These are phyloP conservation scores for Uria aalge DNA, from an alignment of 2,113 vertebrate genomes.

Conservation along the genomic window DNA sequence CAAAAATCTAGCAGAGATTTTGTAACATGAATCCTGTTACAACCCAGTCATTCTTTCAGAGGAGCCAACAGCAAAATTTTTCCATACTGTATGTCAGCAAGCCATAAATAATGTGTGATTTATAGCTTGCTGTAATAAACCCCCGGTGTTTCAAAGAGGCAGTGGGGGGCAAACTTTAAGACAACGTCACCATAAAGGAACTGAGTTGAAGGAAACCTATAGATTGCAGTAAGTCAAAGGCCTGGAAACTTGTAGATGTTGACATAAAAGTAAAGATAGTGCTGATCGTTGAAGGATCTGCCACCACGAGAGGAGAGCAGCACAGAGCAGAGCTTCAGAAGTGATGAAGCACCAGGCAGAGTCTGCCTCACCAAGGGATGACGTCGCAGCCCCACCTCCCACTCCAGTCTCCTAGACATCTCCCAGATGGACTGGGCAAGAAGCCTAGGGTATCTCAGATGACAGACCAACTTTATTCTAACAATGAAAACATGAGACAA, in stretches of 20 bases:
- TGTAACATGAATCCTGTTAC: neutral
- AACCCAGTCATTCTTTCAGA: neutral
- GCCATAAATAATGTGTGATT: neutral
- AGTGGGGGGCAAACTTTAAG: neutral
- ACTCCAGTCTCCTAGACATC: neutral
- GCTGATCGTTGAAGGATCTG: neutral
- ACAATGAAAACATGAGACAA: neutral
- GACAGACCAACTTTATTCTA: neutral
- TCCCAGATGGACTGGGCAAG: neutral
- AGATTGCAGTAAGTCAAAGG: neutral
- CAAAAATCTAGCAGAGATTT: neutral
- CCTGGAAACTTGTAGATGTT: neutral
- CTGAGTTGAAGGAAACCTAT: neutral
- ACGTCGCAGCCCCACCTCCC: neutral
- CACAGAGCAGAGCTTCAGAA: neutral
- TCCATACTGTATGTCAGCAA: neutral
- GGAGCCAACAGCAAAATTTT: neutral
- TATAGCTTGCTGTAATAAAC: neutral
- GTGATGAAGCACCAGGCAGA: neutral
- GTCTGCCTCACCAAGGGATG: neutral
- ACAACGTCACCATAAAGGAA: neutral
- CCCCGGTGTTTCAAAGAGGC: neutral
- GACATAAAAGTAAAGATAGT: neutral
- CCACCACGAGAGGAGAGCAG: neutral
- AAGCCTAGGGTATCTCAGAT: neutral